Conservation (phyloP, 2,888 invertebrate genomes). For the Eumacrocentrus americanus region DNA sequence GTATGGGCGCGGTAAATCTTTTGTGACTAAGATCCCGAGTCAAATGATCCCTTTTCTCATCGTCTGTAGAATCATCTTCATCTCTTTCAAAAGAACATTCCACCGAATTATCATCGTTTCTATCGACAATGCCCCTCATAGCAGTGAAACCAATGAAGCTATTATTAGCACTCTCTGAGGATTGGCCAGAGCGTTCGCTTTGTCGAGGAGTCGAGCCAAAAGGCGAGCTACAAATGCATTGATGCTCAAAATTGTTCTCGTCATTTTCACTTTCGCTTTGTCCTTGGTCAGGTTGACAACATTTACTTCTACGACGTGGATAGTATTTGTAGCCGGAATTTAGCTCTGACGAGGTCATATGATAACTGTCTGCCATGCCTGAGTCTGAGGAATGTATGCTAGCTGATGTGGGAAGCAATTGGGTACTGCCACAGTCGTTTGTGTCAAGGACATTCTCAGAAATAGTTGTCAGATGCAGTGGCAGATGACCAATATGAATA, state of each 20-base stretch:
- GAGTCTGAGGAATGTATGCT: constrained; percentile 72
- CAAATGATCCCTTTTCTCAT: constrained; percentile 1
- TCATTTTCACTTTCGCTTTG: constrained; percentile 57
- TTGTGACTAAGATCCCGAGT: constrained; percentile 25
- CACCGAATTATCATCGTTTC: background rate
- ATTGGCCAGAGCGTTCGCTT: constrained; percentile 68
- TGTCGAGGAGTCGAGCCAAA: constrained; percentile 76
- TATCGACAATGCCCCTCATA: constrained; percentile 54
- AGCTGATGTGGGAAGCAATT: constrained; percentile 21
- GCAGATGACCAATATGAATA: constrained; percentile 19
- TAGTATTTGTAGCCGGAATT: constrained; percentile 48
- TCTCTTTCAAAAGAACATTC: constrained; percentile 23
- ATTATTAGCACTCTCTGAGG: constrained; percentile 61
- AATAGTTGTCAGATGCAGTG: constrained; percentile 20
- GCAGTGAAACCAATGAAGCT: constrained; percentile 37
- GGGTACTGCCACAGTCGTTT: constrained; percentile 6
- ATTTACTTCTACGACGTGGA: constrained; percentile 38
- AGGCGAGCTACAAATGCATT: constrained; percentile 76
- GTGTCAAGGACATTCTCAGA: constrained; percentile 23
- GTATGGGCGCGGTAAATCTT: constrained; percentile 49
- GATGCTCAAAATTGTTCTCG: constrained; percentile 68
- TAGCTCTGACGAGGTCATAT: constrained; percentile 52
- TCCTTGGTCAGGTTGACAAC: constrained; percentile 35
- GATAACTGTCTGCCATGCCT: constrained; percentile 83
- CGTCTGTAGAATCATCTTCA: constrained; percentile 16